Evolutionary conservation across 2,888 invertebrate species (phyloP), one percentile per base, ranked within the genome.

Genomic region (Tetanocera ferruginea): DNA sequence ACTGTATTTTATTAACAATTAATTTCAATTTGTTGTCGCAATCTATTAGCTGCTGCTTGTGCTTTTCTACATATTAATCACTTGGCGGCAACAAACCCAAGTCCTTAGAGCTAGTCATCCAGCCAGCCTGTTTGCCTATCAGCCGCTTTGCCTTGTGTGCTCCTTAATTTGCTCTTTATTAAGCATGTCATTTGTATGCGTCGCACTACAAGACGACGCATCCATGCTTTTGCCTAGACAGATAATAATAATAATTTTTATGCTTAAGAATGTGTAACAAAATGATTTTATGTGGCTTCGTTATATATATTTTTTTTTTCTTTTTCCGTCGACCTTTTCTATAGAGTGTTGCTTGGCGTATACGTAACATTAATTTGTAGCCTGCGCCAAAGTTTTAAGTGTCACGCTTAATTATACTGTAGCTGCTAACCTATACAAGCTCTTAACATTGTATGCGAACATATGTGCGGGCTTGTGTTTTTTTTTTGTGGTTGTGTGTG

Each of bases 101-200:
- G 25, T 62, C 14, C 25, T 60, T 28, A 25, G 14, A n/a, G 23
- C 23, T 55, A 55, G 23, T 3, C 57, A 3, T 8, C 51, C 51
- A 25, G 9, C 28, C 1, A 31, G 19, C 8, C 34, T 5, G 57
- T 23, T 8, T 57, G 57, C n/a, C 49, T 11, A 25, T 51, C 34
- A 17, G 43, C 52, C 51, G 23, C 5, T n/a, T 28, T 28, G 17
- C 23, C n/a, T 52, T 49, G n/a, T 57, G 6, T 43, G 8, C 66
- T 23, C 52, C 75, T 43, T 11, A 43, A 43, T 43, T 43, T 43
- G 43, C 43, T 70, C 64, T 62, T 74, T 75, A 73, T 74, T 76
- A 79, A 79, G 72, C 55, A 75, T 73, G 66, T 70, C 62, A 76
- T 79, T 77, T 79, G 79, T 77, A 79, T 79, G 51, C 79, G 23